Base-by-base conservation (phyloP, 2,797 vertebrate species). In the Coilia nasus region DNA sequence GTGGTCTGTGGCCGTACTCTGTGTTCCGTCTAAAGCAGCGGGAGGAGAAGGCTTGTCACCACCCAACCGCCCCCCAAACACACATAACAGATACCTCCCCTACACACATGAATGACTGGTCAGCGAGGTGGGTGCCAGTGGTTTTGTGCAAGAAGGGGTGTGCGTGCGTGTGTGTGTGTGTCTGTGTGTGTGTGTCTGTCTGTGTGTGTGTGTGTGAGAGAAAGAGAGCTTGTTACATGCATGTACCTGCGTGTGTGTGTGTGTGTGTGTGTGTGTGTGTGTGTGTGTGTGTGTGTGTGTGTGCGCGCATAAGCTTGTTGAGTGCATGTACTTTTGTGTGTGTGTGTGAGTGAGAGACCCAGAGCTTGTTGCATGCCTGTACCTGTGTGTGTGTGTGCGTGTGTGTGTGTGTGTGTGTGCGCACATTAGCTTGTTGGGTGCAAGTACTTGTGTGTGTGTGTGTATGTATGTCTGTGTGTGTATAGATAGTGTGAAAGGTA, bases 1-100 rank as follows among this genome's bases (percentile, higher is more conserved):
- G 75, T 23, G 75, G 60, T 75, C 81, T 60, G 83, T 47, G 81
- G 81, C 47, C 46, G 46, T 47, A 3, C 10, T 87, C 82, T 31
- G 31, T 9, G 35, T 15, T 41, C 7, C 35, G 56, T 84, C 67
- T 56, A 31, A 62, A 35, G 31, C 31, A 41, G 67, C 15, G 15
- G 67, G 31, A n/a, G n/a, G n/a, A n/a, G n/a, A n/a, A 75, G 67
- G 31, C 10, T 41, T 59, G 31, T 75, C 67, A 41, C 67, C 31
- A 17, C 67, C 17, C n/a, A n/a, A 12, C 60, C 21, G n/a, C 0
- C 62, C 62, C 31, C 25, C 62, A 67, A 12, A 23, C 62, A n/a
- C n/a, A n/a, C n/a, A n/a, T n/a, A n/a, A n/a, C 15, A 67, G 25
- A 67, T 11, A 67, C 62, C 62, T 67, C 62, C 62, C 62, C 31